phyloP scores from a whole-genome alignment of 2,113 vertebrate genomes.

The Microcebus ravelobensis region DNA sequence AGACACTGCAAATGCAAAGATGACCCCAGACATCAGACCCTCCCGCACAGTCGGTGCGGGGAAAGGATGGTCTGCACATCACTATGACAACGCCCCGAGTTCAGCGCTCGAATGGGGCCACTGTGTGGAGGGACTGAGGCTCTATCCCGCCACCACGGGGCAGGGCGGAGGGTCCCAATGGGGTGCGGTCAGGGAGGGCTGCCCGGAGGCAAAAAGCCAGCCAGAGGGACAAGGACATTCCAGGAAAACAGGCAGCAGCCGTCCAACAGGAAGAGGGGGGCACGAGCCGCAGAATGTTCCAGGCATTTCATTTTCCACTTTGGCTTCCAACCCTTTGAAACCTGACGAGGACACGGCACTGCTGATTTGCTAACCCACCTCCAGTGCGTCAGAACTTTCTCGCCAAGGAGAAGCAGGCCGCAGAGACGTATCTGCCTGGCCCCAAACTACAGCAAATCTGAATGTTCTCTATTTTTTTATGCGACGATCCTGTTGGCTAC shows the following conservation, averaged over 20 bases:
- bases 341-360: not conserved
- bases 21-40: too few relatives aligned
- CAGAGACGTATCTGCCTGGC: not conserved
- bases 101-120: accelerated
- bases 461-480: not conserved
- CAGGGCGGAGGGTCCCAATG: not conserved
- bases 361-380: not conserved
- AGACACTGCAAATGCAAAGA: accelerated
- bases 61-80: accelerated
- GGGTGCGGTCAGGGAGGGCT: not conserved
- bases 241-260: not conserved
- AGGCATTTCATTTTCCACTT: constrained; percentile 25
- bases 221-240: not conserved
- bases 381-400: not conserved
- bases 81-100: accelerated
- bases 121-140: accelerated
- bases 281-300: not conserved
- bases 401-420: not conserved
- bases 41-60: accelerated
- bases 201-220: not conserved
- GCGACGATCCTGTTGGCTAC: too few relatives aligned
- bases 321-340: constrained; percentile 29
- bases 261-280: not conserved
- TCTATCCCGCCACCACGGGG: not conserved
- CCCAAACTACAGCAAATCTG: not conserved